Evolutionary conservation across 2,888 invertebrate genomes (phyloP), one percentile per base, ranked within the genome.

Genomic region (Branchellion lobata): DNA sequence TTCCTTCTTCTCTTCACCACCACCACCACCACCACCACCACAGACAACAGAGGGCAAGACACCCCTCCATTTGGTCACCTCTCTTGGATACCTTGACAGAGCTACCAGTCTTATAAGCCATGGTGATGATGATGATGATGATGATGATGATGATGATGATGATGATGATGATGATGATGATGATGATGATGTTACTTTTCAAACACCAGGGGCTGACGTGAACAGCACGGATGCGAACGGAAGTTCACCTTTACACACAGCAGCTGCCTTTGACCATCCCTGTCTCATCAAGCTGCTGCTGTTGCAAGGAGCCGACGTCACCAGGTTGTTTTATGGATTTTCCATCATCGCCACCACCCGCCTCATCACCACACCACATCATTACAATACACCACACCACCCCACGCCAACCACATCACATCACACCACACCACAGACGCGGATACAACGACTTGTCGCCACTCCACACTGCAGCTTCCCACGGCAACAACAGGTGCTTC

Each of bases 261-360:
- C 91, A 24, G 91, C 91, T n/a, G 88, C 90, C 83, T 90, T 90
- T 84, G 90, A 91, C n/a, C 89, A 91, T 83, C 90, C 90, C 83
- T 86, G 90, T 73, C 85, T 90, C 68, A 88, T 90, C 24, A 89
- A 89, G 82, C 90, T 90, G 1, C 85, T 91, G 68, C 84, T 91
- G 69, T 85, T 87, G 61, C 87, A 87, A 82, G 89, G 89, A 5
- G 90, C 90, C 14, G 88, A 89, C 85, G 88, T 90, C 1, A 86
- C 85, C 36, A 88, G 87, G 85, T 89, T 65, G 14, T 34, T n/a
- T n/a, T n/a, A n/a, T n/a, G n/a, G n/a, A n/a, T n/a, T n/a, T n/a
- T n/a, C n/a, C n/a, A n/a, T 31, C 3, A 14, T 40, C 8, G 27
- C n/a, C n/a, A n/a, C n/a, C n/a, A n/a, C n/a, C n/a, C n/a, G n/a